phyloP scores from a whole-genome alignment of 2,888 invertebrate species.

The Euzetes globulus region DNA sequence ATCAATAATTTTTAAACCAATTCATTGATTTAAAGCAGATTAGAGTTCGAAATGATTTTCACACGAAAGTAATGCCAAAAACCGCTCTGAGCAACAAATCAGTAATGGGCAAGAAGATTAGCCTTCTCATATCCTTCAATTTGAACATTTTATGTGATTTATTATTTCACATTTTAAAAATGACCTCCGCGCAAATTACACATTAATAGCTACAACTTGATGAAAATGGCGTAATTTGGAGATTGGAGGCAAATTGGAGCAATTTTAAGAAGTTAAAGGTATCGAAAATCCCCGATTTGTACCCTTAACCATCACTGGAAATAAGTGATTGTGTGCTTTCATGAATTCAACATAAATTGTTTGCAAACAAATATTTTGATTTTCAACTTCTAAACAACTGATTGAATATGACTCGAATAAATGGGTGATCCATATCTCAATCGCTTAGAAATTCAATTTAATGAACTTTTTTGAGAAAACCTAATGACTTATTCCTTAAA shows the following conservation, averaged over 20 bases:
- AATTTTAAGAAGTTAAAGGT: too few relatives aligned
- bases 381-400: too few relatives aligned
- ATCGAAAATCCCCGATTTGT: too few relatives aligned
- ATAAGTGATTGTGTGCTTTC: constrained; percentile 7
- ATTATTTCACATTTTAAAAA: too few relatives aligned
- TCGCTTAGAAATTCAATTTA: neutral
- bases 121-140: too few relatives aligned
- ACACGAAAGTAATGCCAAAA: constrained; percentile 13
- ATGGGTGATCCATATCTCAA: constrained; percentile 25
- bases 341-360: neutral
- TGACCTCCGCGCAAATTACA: too few relatives aligned
- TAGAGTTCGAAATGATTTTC: constrained; percentile 3
- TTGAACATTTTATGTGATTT: too few relatives aligned
- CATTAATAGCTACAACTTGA: too few relatives aligned
- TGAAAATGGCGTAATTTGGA: too few relatives aligned
- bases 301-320: too few relatives aligned
- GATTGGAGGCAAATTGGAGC: too few relatives aligned
- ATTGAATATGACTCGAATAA: constrained; percentile 16
- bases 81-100: neutral
- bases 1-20: neutral
- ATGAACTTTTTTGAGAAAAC: neutral
- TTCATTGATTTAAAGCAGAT: constrained; percentile 1
- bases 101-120: too few relatives aligned
- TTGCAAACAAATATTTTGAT: neutral
- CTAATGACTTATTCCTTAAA: neutral